A percentile compares a stretch with the other conserved stretches of the same genome.
phyloP scores from a whole-genome alignment of 2,888 invertebrate genomes.

The Nemotelus nigrinus region DNA sequence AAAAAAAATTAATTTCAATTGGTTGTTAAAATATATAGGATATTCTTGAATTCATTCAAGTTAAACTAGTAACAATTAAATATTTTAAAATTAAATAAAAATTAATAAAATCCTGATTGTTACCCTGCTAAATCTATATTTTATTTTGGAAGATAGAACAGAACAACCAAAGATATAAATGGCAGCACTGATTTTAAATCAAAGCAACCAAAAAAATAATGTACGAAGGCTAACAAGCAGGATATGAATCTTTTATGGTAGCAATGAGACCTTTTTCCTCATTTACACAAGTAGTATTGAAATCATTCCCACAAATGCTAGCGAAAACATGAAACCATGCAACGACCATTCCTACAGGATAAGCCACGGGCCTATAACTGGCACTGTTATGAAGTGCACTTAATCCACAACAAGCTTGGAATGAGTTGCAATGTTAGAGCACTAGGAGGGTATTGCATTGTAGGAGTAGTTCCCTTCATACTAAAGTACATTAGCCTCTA shows the following conservation, averaged over 20 bases:
- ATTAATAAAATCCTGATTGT: too few species aligned
- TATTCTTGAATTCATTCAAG: too few species aligned
- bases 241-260: neutral
- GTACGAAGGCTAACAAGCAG: constrained; percentile 4
- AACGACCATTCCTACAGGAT: neutral
- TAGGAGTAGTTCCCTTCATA: constrained; percentile 1
- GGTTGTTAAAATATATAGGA: too few species aligned
- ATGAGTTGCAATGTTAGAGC: constrained; percentile 6
- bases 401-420: constrained; percentile 17
- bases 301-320: too few species aligned
- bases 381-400: constrained; percentile 10
- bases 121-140: too few species aligned
- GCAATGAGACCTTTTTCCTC: too few species aligned
- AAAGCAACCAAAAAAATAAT: neutral
- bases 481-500: constrained; percentile 37
- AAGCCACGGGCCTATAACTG: constrained; percentile 1
- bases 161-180: too few species aligned
- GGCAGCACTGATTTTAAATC: neutral
- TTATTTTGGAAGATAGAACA: too few species aligned
- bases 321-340: neutral
- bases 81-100: too few species aligned
- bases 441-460: constrained; percentile 9
- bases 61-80: too few species aligned
- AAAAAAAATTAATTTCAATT: too few species aligned
- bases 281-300: too few species aligned